phyloP scores from a whole-genome alignment of 2,113 vertebrate species.

The Salminus brasiliensis region DNA sequence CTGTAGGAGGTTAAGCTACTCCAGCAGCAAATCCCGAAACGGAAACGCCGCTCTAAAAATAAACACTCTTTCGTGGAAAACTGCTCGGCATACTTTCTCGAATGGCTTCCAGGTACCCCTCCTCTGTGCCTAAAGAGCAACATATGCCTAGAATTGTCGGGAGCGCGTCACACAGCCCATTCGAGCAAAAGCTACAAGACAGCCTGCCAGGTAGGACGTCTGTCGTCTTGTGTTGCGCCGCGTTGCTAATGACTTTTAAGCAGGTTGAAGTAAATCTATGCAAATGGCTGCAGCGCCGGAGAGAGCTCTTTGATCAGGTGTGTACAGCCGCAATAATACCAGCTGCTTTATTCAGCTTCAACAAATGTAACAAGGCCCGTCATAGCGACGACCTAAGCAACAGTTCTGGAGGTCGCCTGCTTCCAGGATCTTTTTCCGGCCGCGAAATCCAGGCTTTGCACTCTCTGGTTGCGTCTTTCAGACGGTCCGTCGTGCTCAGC shows the following conservation, averaged over 20 bases:
- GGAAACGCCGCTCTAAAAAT: background rate
- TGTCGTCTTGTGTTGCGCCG: background rate
- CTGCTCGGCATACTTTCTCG: background rate
- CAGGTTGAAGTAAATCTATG: background rate
- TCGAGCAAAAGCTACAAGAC: background rate
- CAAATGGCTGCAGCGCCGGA: background rate
- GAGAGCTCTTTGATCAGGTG: constrained; percentile 4
- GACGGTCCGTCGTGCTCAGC: constrained; percentile 22
- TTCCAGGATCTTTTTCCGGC: too few species aligned
- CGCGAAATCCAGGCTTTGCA: background rate
- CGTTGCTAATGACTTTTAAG: background rate
- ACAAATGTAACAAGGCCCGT: too few species aligned
- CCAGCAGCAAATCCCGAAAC: background rate
- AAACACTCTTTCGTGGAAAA: background rate
- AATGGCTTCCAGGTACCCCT: background rate
- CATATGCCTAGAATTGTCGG: background rate
- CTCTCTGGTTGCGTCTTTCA: constrained; percentile 35
- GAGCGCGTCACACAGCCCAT: background rate
- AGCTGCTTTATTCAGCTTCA: background rate
- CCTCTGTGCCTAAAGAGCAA: background rate
- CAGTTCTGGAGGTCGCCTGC: too few species aligned
- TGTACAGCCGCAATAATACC: background rate
- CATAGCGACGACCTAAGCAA: too few species aligned
- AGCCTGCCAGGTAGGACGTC: background rate
- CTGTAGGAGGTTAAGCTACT: background rate